Evolutionary conservation across 2,113 vertebrate species (phyloP).

Genomic region (Halichoerus grypus): DNA sequence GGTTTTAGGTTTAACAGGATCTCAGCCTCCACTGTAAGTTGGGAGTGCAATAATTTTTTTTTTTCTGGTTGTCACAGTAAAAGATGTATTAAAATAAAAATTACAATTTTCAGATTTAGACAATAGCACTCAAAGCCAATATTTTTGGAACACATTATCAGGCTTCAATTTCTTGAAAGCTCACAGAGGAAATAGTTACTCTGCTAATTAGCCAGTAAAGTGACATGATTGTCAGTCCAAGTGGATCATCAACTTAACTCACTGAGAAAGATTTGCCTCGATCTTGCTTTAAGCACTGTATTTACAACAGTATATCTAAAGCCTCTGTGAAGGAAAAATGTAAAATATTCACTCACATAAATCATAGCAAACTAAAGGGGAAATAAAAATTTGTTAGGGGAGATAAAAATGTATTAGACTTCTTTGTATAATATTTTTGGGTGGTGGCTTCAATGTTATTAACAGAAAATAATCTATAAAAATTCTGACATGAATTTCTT

Average conservation of each 20-base stretch:
- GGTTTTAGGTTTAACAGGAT: not conserved
- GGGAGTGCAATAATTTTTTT: not conserved
- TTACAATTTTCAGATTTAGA: slow-evolving; percentile 34
- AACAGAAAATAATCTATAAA: slow-evolving; percentile 20
- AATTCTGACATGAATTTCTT: not conserved
- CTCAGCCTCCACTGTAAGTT: not conserved
- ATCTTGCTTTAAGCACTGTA: slow-evolving; percentile 24
- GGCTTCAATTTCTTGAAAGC: not conserved
- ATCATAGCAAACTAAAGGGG: not conserved
- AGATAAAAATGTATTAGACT: slow-evolving; percentile 7
- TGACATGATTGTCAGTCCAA: not conserved
- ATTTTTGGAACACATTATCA: not conserved
- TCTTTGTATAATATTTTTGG: not conserved
- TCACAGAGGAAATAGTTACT: not conserved
- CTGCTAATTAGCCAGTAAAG: slow-evolving; percentile 29
- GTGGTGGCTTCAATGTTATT: not conserved
- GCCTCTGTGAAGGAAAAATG: not conserved
- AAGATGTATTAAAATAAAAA: not conserved
- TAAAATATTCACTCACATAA: slow-evolving; percentile 32
- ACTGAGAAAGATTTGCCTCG: slow-evolving; percentile 22
- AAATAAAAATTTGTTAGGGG: slow-evolving; percentile 22
- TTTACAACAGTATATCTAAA: not conserved
- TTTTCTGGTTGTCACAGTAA: not conserved
- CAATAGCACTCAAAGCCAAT: not conserved
- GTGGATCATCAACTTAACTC: not conserved